Base-by-base conservation (phyloP, 2,113 vertebrate species). In the Stigmatopora argus region DNA sequence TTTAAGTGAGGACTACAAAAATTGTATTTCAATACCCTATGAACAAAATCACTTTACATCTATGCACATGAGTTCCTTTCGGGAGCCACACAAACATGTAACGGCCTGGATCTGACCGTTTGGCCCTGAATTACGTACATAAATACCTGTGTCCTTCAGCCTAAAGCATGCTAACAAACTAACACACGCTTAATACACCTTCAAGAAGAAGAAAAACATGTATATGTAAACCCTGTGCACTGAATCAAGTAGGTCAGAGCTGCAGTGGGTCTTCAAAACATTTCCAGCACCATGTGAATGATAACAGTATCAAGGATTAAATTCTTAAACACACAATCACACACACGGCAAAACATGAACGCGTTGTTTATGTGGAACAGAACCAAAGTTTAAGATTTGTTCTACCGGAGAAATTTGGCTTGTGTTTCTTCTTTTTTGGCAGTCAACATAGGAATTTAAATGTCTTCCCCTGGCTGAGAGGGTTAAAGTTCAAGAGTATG, bases 161-260 rank as follows among this genome's bases (percentile, higher is more conserved):
- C 6, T 41, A 41, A 10, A 41, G 38, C 38, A 41, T 7, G 38
- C 38, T 41, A 41, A 41, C 38, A 41, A 41, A 1, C 73, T 35
- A 49, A 71, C 59, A 62, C 23, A 56, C 64, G 8, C 19, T 7
- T 6, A 35, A 67, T 53, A 76, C 77, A 72, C 71, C 77, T 75
- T 51, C 67, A 68, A 72, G 71, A 62, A 74, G 74, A 64, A 49
- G 45, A 64, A 38, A 64, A 52, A 64, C 11, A 26, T 64, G 64
- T 59, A 63, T 58, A 78, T 74, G 73, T 59, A 74, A 66, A 74
- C 74, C 73, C 34, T 34, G 68, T 73, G 68, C 70, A 62, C 66
- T 70, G 74, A 84, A 77, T 78, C 78, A 88, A 89, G 81, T 88
- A 87, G 87, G 86, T 85, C 87, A 89, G 76, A 84, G 78, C 85